Conservation (phyloP, 37 sponge, comb jelly and placozoan genomes). For the Amphimedon queenslandica region DNA sequence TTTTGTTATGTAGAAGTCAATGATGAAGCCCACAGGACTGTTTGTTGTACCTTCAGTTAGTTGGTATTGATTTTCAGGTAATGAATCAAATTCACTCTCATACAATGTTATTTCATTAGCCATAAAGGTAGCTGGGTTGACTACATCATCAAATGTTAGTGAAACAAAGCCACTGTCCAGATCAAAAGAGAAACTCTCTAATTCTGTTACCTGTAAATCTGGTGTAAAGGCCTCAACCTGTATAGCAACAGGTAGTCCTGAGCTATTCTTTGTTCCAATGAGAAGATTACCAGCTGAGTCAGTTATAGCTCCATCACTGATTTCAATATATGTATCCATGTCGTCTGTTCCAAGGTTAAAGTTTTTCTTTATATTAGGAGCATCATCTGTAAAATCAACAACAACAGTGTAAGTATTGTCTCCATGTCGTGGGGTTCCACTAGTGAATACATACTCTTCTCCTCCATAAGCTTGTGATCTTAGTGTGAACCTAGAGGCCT, state of each 20-base stretch:
- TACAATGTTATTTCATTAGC: slow-evolving; percentile 47
- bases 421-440: slow-evolving; percentile 42
- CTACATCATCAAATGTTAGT: slow-evolving; percentile 84
- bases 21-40: slow-evolving; percentile 56
- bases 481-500: slow-evolving; percentile 31
- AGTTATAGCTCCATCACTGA: slow-evolving; percentile 56
- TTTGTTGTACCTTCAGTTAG: slow-evolving; percentile 52
- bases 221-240: slow-evolving; percentile 16
- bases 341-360: slow-evolving; percentile 29
- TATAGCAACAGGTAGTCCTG: slow-evolving; percentile 21
- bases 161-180: slow-evolving; percentile 65
- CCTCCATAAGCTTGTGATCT: slow-evolving; percentile 38
- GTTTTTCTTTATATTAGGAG: slow-evolving; percentile 62
- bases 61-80: slow-evolving; percentile 15
- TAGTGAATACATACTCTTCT: slow-evolving; percentile 35
- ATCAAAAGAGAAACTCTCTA: slow-evolving; percentile 73
- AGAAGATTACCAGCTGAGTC: slow-evolving; percentile 75
- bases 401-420: slow-evolving; percentile 19
- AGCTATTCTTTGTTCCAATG: slow-evolving; percentile 39
- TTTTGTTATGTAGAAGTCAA: slow-evolving; percentile 53
- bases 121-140: slow-evolving; percentile 64
- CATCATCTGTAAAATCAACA: slow-evolving; percentile 43
- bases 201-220: slow-evolving; percentile 56
- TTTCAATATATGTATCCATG: slow-evolving; percentile 40
- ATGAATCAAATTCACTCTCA: slow-evolving; percentile 16